Base-by-base conservation (phyloP, 92 coral and sea anemone genomes). In the Zoanthus sansibaricus region DNA sequence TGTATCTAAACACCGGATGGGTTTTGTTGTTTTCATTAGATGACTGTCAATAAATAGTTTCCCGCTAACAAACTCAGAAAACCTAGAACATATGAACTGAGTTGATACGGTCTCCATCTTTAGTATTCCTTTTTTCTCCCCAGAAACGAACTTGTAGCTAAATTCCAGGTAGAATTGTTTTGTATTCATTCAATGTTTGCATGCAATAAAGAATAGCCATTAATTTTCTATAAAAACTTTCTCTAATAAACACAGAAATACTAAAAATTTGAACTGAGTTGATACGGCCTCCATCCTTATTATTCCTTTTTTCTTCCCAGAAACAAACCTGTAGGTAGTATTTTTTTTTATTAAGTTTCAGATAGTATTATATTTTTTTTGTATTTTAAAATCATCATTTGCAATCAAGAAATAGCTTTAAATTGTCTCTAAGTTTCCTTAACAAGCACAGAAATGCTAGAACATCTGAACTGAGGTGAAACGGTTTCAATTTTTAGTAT, bases 251-350 rank as follows among this genome's bases (percentile, higher is more conserved):
- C 66, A 12, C n/a, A 58, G 66, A 58, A 17, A 14, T 5, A 16
- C 66, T 58, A 62, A 31, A 62, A 16, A 44, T 31, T 3, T 11
- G 15, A 69, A 11, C 67, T 52, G 47, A 47, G 17, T 6, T 7
- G 20, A 0, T 12, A 8, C 6, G 12, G 4, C 0, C 13, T 46
- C 21, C 8, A 32, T 7, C 64, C 7, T 80, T n/a, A 64, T 1
- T 8, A 80, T 18, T 31, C 18, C 56, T 13, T 47, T 54, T 80
- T 45, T 80, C 85, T 80, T 47, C 85, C 85, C 85, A 64, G 5
- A 64, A 42, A 80, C 11, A 56, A 21, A 45, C 13, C 64, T 30
- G 47, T 47, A 12, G 61, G 10, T 37, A 80, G 25, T 25, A 25
- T 25, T 25, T 25, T 25, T 25, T 25, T 25, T 25, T 25, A 25